phyloP scores from a whole-genome alignment of 2,888 invertebrate species.

The Cataglyphis rosenhaueri region DNA sequence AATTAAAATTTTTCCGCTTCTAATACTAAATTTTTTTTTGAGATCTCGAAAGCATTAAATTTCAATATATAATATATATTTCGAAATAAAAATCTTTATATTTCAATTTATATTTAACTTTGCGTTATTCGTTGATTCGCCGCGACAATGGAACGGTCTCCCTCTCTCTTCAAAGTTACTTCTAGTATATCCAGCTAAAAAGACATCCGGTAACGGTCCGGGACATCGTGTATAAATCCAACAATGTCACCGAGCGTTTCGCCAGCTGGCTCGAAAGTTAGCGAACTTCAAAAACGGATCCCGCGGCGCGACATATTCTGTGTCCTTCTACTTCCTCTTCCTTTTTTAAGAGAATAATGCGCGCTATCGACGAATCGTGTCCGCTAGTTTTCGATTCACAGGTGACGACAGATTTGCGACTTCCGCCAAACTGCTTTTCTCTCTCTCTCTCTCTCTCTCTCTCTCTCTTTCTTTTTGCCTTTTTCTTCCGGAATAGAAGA shows the following conservation, averaged over 20 bases:
- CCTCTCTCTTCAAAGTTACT: constrained; percentile 2
- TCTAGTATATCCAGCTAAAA: constrained; percentile 7
- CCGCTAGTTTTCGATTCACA: constrained; percentile 32
- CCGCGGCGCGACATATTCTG: neutral
- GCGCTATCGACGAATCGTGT: constrained; percentile 9
- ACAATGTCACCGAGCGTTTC: constrained; percentile 50
- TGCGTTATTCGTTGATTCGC: neutral
- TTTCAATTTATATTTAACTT: constrained; percentile 4
- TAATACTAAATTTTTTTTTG: neutral
- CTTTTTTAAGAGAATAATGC: constrained; percentile 3
- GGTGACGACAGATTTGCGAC: constrained; percentile 65
- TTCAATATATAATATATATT: neutral
- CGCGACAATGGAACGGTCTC: neutral
- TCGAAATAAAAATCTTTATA: neutral
- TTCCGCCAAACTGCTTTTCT: constrained; percentile 60
- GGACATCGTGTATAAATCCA: constrained; percentile 24
- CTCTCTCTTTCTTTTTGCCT: neutral
- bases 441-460: neutral
- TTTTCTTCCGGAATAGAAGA: constrained; percentile 2
- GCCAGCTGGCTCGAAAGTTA: constrained; percentile 31
- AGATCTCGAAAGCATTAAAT: neutral
- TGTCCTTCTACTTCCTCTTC: neutral
- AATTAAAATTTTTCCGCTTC: neutral
- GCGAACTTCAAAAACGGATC: constrained; percentile 42
- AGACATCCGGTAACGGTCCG: constrained; percentile 37